Base-by-base conservation (phyloP, 2,113 vertebrate species). In the Narcine bancroftii region DNA sequence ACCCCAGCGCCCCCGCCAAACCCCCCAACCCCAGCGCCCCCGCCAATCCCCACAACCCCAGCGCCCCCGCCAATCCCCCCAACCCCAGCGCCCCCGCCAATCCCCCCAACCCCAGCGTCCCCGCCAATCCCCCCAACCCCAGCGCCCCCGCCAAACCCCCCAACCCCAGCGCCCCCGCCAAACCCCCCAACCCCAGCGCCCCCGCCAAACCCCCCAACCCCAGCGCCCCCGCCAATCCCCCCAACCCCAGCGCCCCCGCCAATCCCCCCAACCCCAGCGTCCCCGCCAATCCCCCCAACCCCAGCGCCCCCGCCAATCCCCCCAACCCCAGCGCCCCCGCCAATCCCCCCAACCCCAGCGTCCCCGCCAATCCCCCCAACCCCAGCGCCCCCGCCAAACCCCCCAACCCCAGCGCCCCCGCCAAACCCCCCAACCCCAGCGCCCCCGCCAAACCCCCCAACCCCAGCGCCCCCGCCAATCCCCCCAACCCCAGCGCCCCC, bases 311-410 rank as follows among this genome's bases (percentile, higher is more conserved):
- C n/a, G n/a, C n/a, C n/a, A n/a, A n/a, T n/a, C n/a, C n/a, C 2
- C 5, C 66, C 47, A 29, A 66, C 24, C 24, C 89, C 65, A 79
- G 94, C 92, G 39, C 93, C 92, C 47, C 66, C 75, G 92, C 87
- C 92, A 85, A 89, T 60, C 92, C 95, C 73, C 73, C 0, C 73
- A 39, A 39, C 10, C n/a, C 73, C 29, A n/a, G n/a, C 73, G 17
- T 2, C 7, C 5, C 33, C 0, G 2, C n/a, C 33, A 73, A 73
- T n/a, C 72, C 73, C n/a, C n/a, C n/a, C n/a, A n/a, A n/a, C n/a
- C 17, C 72, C 13, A 29, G 29, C 26, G 36, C n/a, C n/a, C 33
- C 1, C n/a, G 2, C 73, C 73, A 10, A 79, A 45, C 6, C 42
- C n/a, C 42, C 24, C 13, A 29, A 21, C 15, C n/a, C 1, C 2